Percentiles rank a stretch among this genome's conserved stretches.
These are phyloP conservation scores for Rostratula benghalensis DNA, from an alignment of 2,113 vertebrate genomes.

Conservation along the genomic window DNA sequence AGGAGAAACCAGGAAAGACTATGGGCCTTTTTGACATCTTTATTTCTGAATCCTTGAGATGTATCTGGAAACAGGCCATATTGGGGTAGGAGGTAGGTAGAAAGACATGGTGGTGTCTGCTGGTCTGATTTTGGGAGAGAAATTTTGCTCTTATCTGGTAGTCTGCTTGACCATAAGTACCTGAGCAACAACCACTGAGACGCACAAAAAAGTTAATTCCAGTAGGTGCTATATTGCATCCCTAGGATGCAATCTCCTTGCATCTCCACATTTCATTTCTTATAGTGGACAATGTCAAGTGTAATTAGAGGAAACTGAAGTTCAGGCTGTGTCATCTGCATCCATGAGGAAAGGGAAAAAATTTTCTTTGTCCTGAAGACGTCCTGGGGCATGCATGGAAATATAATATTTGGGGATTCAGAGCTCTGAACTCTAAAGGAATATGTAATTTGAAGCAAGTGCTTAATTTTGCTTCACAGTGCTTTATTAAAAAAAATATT, in stretches of 20 bases:
- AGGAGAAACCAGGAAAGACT: neutral
- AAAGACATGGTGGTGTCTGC: neutral
- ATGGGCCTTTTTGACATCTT: neutral
- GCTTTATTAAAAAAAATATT: neutral
- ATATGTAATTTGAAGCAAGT: neutral
- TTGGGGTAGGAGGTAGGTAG: neutral
- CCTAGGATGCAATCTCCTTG: neutral
- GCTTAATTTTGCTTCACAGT: neutral
- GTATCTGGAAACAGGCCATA: neutral
- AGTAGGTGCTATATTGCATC: neutral
- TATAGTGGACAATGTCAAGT: neutral
- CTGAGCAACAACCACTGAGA: neutral
- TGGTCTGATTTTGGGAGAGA: neutral
- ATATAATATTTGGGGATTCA: neutral
- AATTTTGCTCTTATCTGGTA: neutral
- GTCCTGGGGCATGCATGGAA: accelerated
- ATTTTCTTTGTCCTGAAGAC: neutral
- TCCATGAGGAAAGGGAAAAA: neutral
- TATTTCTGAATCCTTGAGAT: neutral
- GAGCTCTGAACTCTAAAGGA: neutral
- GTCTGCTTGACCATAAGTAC: neutral
- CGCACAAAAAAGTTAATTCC: neutral
- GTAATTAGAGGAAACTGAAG: neutral
- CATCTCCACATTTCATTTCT: neutral
- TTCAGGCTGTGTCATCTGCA: neutral